These are phyloP conservation scores for Nomada lathburiana DNA, from an alignment of 2,888 invertebrate genomes.

Conservation along the genomic window DNA sequence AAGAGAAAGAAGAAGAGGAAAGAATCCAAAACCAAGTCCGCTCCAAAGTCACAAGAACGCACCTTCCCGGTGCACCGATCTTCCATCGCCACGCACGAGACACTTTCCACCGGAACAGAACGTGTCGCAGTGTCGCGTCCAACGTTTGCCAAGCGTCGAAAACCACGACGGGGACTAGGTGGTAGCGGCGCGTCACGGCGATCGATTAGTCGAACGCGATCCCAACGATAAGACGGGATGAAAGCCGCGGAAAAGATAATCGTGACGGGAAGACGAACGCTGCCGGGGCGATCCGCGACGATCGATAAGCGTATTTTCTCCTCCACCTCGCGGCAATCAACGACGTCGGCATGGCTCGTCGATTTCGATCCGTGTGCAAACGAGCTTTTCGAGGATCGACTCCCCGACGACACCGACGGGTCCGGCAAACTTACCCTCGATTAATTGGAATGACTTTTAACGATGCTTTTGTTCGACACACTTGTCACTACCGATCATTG, in stretches of 20 bases:
- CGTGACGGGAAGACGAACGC: conserved; percentile 18
- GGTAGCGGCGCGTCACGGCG: not conserved
- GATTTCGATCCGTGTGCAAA: conserved; percentile 20
- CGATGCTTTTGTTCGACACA: conserved; percentile 4
- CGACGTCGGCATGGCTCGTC: conserved; percentile 41
- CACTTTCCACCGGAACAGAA: conserved; percentile 8
- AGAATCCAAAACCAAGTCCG: not conserved
- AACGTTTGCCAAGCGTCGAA: not conserved
- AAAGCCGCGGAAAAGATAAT: conserved; percentile 25
- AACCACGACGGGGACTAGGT: not conserved
- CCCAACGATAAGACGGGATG: not conserved
- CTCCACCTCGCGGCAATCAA: conserved; percentile 58
- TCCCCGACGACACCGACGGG: not conserved
- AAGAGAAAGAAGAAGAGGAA: not conserved
- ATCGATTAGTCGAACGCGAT: conserved; percentile 17
- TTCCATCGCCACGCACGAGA: not conserved
- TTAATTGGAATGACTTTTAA: conserved; percentile 42
- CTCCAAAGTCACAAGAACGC: not conserved
- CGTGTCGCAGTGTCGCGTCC: not conserved
- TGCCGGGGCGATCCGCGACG: conserved; percentile 19
- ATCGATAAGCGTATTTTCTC: conserved; percentile 64
- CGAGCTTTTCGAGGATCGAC: conserved; percentile 7
- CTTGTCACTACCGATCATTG: conserved; percentile 23
- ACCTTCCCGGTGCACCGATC: conserved; percentile 10
- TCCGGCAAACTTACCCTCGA: conserved; percentile 10